Base-by-base conservation (phyloP, 1,140 invertebrate species). In the Bemisia tabaci region DNA sequence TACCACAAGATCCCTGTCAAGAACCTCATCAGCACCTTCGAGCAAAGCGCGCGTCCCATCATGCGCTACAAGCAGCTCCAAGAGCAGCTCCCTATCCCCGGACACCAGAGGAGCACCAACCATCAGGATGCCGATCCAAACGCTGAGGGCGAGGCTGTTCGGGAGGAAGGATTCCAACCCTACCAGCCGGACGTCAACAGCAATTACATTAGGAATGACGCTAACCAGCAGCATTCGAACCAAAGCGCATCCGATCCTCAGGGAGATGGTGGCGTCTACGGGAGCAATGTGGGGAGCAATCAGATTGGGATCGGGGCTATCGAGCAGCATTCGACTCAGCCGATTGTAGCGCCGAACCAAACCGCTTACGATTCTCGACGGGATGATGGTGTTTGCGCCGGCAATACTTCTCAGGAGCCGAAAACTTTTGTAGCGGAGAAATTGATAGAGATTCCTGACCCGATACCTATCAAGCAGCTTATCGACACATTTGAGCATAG, bases 11-110 rank as follows among this genome's bases (percentile, higher is more conserved):
- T 85, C 2, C 85, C 85, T 9, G 84, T 87, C 0, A 85, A 82
- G 70, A 81, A 82, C 24, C 69, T 87, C 22, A 87, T 87, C 61
- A 77, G 81, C 64, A 82, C 80, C 65, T 87, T 87, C 69, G 83
- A 85, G 70, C 80, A 85, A 71, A 82, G 78, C 0, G 79, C 79
- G 12, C 75, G 82, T 73, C 83, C 83, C 1, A 68, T 79, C 2
- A 75, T 85, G 71, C 79, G 80, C 48, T 82, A 81, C 62, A 83
- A 83, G 70, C 81, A 83, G 71, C 77, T 82, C 22, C 76, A 79
- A 66, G 75, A 79, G 12, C 73, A 74, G 39, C 67, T 75, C 9
- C 72, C 75, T 9, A 48, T 48, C 17, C 33, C 33, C 17, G 33
- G 33, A 9, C 33, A 48, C 17, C 17, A 9, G 33, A 48, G 17